phyloP scores from a whole-genome alignment of 37 sponge, comb jelly and placozoan genomes.

The Agelas oroides region DNA sequence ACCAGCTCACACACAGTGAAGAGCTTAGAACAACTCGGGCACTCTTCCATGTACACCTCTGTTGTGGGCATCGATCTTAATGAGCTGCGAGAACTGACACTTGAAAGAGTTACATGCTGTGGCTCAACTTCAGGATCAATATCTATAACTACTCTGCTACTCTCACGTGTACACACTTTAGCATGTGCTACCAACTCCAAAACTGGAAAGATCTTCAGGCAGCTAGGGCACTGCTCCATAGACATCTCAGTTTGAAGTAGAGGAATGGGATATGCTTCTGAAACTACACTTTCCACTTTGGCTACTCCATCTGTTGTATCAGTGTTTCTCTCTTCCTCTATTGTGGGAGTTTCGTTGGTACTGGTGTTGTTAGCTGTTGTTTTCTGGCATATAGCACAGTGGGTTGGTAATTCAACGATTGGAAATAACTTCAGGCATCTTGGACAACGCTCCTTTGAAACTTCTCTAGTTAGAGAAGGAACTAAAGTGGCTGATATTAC shows the following conservation, averaged over 20 bases:
- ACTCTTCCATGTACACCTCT: constrained; percentile 22
- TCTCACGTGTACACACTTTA: constrained; percentile 12
- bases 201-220: constrained; percentile 24
- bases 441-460: constrained; percentile 35
- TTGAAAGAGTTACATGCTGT: neutral
- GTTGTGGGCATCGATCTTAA: neutral
- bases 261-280: too few species aligned
- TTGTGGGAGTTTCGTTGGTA: too few species aligned
- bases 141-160: neutral
- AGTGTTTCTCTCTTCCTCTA: too few species aligned
- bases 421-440: constrained; percentile 25
- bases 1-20: constrained; percentile 39
- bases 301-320: too few species aligned
- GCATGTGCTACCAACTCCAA: constrained; percentile 22
- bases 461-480: too few species aligned
- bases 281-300: too few species aligned
- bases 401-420: constrained; percentile 3
- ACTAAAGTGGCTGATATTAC: too few species aligned
- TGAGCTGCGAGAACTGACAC: too few species aligned
- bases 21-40: constrained; percentile 36
- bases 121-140: neutral
- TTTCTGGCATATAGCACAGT: constrained; percentile 8
- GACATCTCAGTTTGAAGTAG: too few species aligned
- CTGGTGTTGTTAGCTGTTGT: neutral
- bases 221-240: constrained; percentile 38